Conservation (phyloP, 1,140 invertebrate species). For the Paramacrobiotus metropolitanus region DNA sequence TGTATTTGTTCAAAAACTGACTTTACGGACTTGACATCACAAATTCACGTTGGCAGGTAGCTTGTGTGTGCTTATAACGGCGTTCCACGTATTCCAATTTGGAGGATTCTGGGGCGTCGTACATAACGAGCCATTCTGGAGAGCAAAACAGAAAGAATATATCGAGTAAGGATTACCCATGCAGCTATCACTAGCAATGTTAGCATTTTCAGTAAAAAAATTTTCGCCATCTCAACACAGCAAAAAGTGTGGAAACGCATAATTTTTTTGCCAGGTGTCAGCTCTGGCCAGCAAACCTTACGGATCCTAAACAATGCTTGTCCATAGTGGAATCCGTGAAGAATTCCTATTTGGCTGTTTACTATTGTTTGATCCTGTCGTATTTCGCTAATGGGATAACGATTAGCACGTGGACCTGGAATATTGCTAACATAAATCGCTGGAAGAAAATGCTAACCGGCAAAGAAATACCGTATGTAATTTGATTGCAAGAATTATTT, state of each 20-base stretch:
- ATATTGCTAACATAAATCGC: not conserved
- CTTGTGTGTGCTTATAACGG: not conserved
- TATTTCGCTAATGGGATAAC: not conserved
- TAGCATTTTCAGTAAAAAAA: no score
- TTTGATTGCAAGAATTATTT: no score
- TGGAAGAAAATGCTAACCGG: not conserved
- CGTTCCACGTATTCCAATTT: not conserved
- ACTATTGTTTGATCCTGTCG: not conserved
- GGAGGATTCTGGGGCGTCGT: not conserved
- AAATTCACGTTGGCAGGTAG: no score
- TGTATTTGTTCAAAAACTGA: no score
- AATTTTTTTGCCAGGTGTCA: slow-evolving; percentile 3
- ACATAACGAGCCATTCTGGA: not conserved
- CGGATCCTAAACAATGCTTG: not conserved
- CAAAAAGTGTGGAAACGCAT: no score
- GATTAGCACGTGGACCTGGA: not conserved
- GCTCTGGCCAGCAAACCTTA: not conserved
- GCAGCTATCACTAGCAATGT: no score
- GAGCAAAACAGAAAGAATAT: not conserved
- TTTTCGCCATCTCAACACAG: no score
- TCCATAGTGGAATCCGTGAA: not conserved
- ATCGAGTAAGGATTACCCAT: not conserved
- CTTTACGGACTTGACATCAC: no score
- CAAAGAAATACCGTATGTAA: not conserved
- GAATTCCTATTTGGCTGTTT: not conserved